Evolutionary conservation across 2,113 vertebrate species (phyloP), one percentile per base, ranked within the genome.

Genomic region (Fulica atra): DNA sequence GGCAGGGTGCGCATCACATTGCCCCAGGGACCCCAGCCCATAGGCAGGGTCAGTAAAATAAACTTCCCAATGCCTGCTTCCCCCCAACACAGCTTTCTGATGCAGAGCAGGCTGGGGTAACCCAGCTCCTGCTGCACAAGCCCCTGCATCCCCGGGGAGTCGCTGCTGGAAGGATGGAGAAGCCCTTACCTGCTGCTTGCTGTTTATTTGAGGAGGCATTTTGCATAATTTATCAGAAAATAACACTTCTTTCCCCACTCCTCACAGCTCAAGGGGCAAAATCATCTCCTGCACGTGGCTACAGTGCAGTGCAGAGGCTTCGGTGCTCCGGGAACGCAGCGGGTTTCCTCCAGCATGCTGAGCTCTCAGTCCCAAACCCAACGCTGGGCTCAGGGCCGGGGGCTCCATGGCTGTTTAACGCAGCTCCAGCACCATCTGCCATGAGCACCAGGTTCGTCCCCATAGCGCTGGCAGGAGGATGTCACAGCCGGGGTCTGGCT

Each of bases 221-320:
- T 76, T 44, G 78, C 68, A 76, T 93, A 96, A 94, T 48, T 95
- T 95, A 93, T 65, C 42, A 71, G 85, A 82, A 93, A 57, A 86
- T 24, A 53, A 71, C 44, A 23, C 44, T 64, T 79, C 33, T 18
- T 48, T 59, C 50, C 89, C 64, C 31, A 5, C 81, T 94, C 78
- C 82, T 82, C 1, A 1, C 35, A 44, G 42, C 38, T 29, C 73
- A 81, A 61, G 1, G 3, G 53, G 48, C 78, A 69, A 68, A 89
- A 89, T 21, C 0, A 23, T 72, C 94, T 63, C 74, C 82, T 92
- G 87, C 66, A 88, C 24, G 14, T 0, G 1, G 85, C 59, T 94
- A 46, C 6, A 61, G 73, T n/a, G 70, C 66, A 35, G 65, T 56
- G 24, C 88, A 79, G 76, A 87, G 2, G 8, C 20, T 79, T 44